Base-by-base conservation (phyloP, 1,140 invertebrate species). In the Pissodes strobi region DNA sequence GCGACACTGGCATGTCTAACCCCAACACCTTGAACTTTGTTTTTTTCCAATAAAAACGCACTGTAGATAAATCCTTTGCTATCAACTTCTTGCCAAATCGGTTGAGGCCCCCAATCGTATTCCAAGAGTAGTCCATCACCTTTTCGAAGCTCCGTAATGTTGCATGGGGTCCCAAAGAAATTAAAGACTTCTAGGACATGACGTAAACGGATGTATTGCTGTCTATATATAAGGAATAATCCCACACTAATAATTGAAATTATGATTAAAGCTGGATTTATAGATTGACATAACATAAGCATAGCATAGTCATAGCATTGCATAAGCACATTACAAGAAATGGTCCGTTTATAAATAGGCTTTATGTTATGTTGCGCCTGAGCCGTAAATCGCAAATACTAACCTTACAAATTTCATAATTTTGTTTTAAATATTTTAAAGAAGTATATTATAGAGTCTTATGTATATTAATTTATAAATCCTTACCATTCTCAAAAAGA, bases 131-230 rank as follows among this genome's bases (percentile, higher is more conserved):
- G 80, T 41, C 81, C 81, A n/a, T 81, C 81, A 3, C 78, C 79
- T 2, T 77, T 78, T 63, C 81, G 80, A 37, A 83, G 78, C 39
- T 83, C 80, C 10, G 80, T 66, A 61, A 79, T 51, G 58, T 77
- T 73, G 66, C 78, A 75, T 10, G 86, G 84, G 45, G 85, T 84
- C 0, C 89, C 89, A 72, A 91, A 91, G 65, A 89, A 89, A 74
- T 90, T 89, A 17, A 91, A 82, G 4, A 90, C 88, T 81, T 90
- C 87, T 8, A 91, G 76, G 1, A 91, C 88, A 76, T 88, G 90
- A 49, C 87, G 82, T 9, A 91, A 77, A 30, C 85, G 84, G 71
- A 90, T 87, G 61, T 91, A 91, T 72, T 91, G 88, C 72, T 91
- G 88, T 41, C 89, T 82, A 72, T 91, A 92, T 66, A 90, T 83